phyloP scores from a whole-genome alignment of 2,888 invertebrate species.

The Eutolmus rufibarbis region DNA sequence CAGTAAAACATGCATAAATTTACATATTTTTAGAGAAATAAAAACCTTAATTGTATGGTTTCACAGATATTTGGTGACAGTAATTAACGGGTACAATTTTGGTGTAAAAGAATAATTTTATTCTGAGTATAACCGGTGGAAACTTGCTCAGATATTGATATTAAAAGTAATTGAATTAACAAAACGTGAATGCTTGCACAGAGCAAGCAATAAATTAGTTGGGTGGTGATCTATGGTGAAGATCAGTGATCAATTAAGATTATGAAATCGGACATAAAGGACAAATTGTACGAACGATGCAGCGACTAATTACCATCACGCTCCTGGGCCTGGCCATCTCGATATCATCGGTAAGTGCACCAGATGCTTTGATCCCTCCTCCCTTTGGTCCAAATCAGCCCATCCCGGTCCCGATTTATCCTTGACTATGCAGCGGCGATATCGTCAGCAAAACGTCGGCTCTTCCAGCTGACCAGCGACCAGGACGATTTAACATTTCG shows the following conservation, averaged over 20 bases:
- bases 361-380: background rate
- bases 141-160: background rate
- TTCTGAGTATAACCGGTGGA: background rate
- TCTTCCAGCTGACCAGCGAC: background rate
- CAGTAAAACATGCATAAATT: too few relatives aligned
- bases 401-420: background rate
- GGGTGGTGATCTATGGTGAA: background rate
- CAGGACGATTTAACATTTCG: background rate
- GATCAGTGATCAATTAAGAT: constrained; percentile 41
- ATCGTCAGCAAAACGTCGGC: background rate
- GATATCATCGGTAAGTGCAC: constrained; percentile 36
- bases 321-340: constrained; percentile 29
- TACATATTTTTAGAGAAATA: too few relatives aligned
- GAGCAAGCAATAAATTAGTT: background rate
- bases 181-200: background rate
- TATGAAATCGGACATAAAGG: constrained; percentile 43
- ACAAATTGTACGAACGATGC: constrained; percentile 32
- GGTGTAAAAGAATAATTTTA: too few relatives aligned
- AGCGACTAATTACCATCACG: constrained; percentile 43
- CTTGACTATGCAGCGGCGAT: background rate
- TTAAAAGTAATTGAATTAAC: background rate
- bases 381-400: background rate
- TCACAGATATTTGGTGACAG: too few relatives aligned
- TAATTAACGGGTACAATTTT: too few relatives aligned
- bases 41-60: too few relatives aligned